These are phyloP conservation scores for Miltochrista miniata DNA, from an alignment of 2,888 invertebrate genomes.

Conservation along the genomic window DNA sequence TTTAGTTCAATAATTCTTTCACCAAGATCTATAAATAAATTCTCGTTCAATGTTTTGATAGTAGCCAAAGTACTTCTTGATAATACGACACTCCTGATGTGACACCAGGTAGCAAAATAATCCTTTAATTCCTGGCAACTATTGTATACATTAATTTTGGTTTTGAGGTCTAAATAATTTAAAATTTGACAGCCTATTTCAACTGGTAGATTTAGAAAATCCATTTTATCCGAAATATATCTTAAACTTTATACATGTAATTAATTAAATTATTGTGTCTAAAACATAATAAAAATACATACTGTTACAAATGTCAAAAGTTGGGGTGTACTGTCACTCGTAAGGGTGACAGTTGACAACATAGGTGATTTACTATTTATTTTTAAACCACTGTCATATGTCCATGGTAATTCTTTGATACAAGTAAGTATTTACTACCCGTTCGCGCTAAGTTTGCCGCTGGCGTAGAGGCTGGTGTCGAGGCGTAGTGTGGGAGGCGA, in stretches of 20 bases:
- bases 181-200: slow-evolving; percentile 41
- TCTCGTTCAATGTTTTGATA: slow-evolving; percentile 33
- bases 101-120: slow-evolving; percentile 42
- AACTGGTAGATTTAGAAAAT: slow-evolving; percentile 39
- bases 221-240: slow-evolving; percentile 16
- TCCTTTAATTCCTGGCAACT: slow-evolving; percentile 31
- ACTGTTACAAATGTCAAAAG: no score
- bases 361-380: no score
- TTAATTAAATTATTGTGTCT: background rate
- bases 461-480: no score
- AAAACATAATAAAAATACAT: no score
- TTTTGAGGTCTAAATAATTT: slow-evolving; percentile 32
- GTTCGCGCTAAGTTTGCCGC: no score
- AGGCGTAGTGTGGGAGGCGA: no score
- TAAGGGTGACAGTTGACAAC: no score
- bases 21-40: slow-evolving; percentile 36
- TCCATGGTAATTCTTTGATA: no score
- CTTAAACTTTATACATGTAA: background rate
- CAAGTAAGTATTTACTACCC: no score
- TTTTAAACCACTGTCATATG: no score
- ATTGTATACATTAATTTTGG: slow-evolving; percentile 39
- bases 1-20: slow-evolving; percentile 40
- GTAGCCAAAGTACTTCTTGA: slow-evolving; percentile 41
- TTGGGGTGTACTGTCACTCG: no score
- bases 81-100: slow-evolving; percentile 35